These are phyloP conservation scores for Tragelaphus imberbis DNA, from an alignment of 2,113 vertebrate species.

Conservation along the genomic window DNA sequence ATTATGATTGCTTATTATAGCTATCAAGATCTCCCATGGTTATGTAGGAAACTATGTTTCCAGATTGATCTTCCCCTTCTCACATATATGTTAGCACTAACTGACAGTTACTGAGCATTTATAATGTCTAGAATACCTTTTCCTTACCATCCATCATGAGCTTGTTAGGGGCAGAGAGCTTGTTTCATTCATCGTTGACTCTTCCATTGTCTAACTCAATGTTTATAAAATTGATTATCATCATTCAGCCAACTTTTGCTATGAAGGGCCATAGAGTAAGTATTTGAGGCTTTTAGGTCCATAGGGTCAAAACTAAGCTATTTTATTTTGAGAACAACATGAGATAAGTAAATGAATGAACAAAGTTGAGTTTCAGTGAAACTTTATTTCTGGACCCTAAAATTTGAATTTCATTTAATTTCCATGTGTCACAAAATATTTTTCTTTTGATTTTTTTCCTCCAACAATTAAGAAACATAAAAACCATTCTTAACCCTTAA, in stretches of 20 bases:
- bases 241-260: neutral
- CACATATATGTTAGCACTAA: neutral
- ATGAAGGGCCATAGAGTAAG: neutral
- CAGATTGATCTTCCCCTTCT: neutral
- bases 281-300: neutral
- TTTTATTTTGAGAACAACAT: neutral
- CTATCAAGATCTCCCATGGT: neutral
- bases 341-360: neutral
- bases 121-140: neutral
- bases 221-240: neutral
- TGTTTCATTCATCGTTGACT: slow-evolving; percentile 1
- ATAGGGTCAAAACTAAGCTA: neutral
- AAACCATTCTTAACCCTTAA: neutral
- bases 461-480: neutral
- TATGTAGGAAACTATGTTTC: neutral
- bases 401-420: slow-evolving; percentile 9
- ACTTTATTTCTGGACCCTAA: slow-evolving; percentile 6
- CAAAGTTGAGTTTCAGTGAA: neutral
- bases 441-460: neutral
- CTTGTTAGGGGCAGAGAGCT: neutral
- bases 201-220: neutral
- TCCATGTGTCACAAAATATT: neutral
- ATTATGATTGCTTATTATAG: neutral
- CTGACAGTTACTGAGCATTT: neutral
- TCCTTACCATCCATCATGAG: neutral